Evolutionary conservation across 2,888 invertebrate genomes (phyloP), one percentile per base, ranked within the genome.

Genomic region (Aleiodes testaceus): DNA sequence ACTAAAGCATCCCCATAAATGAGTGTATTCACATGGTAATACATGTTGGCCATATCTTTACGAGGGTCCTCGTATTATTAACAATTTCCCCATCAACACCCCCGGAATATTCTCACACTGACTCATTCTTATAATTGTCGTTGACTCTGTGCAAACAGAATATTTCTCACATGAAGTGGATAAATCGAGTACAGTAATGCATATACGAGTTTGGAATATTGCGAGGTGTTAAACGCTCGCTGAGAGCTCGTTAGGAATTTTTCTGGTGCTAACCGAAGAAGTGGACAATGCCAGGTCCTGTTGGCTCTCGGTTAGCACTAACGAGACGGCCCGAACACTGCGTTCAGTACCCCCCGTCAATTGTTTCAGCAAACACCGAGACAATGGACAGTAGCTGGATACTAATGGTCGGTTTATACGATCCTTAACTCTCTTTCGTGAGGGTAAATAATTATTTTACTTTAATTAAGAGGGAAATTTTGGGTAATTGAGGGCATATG

Each of bases 1-100:
- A 53, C 42, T 42, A 36, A 36, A 42, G 16, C n/a, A 44, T 45
- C 14, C 18, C 36, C 42, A 36, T 61, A 77, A 80, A 83, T 79
- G 81, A 82, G 84, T 84, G 83, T 84, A 87, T 87, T 87, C 85
- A 84, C 83, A 87, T 87, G 86, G 84, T 86, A 87, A 87, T 87
- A 83, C 81, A 80, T 80, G 78, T 80, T 75, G 78, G 78, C 77
- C 79, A 82, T 82, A 80, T 79, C 79, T 78, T 72, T 66, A 77
- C 79, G 78, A 80, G 81, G 82, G 82, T 79, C 61, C 65, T 82
- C 81, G 81, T 78, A 82, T 84, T 86, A 86, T 85, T 85, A 86
- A 87, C 85, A 85, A 86, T 86, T 85, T 84, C 45, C 42, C 42
- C 26, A 36, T 36, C 36, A 9, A 11, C 30, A 42, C 7, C 52